Evolutionary conservation across 2,888 invertebrate genomes (phyloP), one percentile per base, ranked within the genome.

Genomic region (Abscondita cerata): DNA sequence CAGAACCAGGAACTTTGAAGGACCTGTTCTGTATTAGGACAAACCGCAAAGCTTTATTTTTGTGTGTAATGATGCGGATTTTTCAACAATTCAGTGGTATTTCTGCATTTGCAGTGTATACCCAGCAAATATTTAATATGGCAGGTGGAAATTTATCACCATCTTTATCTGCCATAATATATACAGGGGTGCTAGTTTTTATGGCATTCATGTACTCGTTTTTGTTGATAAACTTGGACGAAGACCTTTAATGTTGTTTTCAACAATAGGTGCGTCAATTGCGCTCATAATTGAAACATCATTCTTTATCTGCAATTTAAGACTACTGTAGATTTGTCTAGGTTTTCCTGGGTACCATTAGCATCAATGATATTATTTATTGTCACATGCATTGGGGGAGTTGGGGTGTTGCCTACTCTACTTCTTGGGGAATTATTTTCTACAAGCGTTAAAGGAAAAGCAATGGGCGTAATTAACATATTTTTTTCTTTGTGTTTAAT

Each of bases 21-120:
- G 76, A 77, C 52, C 50, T 76, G 9, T 59, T 75, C 34, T 58
- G 46, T 5, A 73, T 75, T 20, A 38, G 1, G 73, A 71, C 38
- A 31, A 75, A 77, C 44, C 65, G 73, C 52, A 73, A 66, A 60
- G 75, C 75, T 2, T 46, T 76, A n/a, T 52, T 63, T 15, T 74
- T 74, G 15, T 73, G 70, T 31, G 41, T 72, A 9, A 72, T 73
- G 38, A 44, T 76, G n/a, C 60, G 76, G 53, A 61, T 68, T 4
- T 71, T 72, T 8, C 75, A 76, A 63, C 75, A 75, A 75, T 55
- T 52, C 76, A 65, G 70, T 16, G 77, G 77, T 2, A 64, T 72
- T 33, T 48, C 66, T 1, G 67, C 70, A 2, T 76, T 76, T 59
- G 57, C 65, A 0, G 64, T 70, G 0, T 73, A 73, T 47, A 72